Evolutionary conservation across 2,113 vertebrate species (phyloP).

Genomic region (Symphodus melops): DNA sequence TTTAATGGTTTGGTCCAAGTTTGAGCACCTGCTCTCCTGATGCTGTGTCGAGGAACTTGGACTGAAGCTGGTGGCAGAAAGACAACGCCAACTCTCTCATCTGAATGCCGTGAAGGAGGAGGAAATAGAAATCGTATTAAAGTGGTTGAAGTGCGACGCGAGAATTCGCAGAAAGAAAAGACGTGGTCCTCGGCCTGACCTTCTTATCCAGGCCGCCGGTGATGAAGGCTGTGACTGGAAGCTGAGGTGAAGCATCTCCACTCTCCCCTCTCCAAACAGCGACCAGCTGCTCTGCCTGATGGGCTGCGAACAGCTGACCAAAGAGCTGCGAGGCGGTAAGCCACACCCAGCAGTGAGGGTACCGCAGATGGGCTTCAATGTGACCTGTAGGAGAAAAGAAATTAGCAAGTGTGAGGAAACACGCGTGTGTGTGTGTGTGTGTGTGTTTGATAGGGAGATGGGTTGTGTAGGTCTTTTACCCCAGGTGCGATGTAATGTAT

Average conservation of each 20-base stretch:
- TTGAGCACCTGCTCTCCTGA: conserved; percentile 92
- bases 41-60: conserved; percentile 89
- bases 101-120: conserved; percentile 71
- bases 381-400: conserved; percentile 80
- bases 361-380: conserved; percentile 89
- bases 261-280: conserved; percentile 76
- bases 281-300: conserved; percentile 90
- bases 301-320: conserved; percentile 91
- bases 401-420: neutral
- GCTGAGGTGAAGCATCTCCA: conserved; percentile 27
- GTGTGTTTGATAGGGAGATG: too few relatives aligned
- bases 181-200: conserved; percentile 71
- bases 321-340: conserved; percentile 93
- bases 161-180: rapidly evolving
- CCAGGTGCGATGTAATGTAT: conserved; percentile 87
- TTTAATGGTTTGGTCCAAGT: neutral
- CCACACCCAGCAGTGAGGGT: conserved; percentile 98
- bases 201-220: conserved; percentile 86
- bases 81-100: conserved; percentile 90
- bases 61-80: conserved; percentile 93
- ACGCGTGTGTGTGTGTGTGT: too few relatives aligned
- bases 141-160: neutral
- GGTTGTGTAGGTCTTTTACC: conserved; percentile 77
- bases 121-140: neutral
- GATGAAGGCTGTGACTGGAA: conserved; percentile 83